Percentiles rank a stretch among this genome's conserved stretches.
Conservation (phyloP, 2,888 invertebrate species). For the Steinernema hermaphroditum region DNA sequence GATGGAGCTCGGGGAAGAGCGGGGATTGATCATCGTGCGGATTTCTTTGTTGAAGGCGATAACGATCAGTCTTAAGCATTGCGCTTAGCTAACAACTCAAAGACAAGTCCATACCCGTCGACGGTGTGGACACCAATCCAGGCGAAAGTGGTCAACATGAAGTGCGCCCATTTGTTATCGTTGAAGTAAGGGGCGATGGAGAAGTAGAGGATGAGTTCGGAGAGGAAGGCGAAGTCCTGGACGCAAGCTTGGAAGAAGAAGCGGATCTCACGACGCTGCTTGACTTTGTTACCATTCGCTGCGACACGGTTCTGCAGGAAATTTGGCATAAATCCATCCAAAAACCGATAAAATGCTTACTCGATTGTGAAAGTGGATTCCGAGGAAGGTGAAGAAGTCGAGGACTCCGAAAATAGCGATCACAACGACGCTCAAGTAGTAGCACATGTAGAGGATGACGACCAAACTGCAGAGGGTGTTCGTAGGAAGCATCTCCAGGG, state of each 20-base stretch:
- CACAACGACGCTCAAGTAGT: neutral
- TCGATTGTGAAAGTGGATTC: neutral
- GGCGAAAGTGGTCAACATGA: neutral
- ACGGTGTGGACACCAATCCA: neutral
- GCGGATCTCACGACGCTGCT: neutral
- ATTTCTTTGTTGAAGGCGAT: neutral
- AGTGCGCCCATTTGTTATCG: neutral
- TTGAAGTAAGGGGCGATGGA: neutral
- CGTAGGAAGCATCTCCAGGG: neutral
- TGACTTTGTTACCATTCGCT: neutral
- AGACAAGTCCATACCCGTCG: neutral
- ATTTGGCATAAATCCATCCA: too few species aligned
- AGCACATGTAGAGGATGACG: conserved; percentile 3
- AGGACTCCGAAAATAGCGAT: neutral
- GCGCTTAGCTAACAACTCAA: neutral
- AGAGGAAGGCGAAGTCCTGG: neutral
- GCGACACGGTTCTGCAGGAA: too few species aligned
- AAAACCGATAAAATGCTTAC: neutral
- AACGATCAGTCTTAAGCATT: neutral
- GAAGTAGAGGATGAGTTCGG: conserved; percentile 11
- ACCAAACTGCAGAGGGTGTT: neutral
- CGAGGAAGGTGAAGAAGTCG: neutral
- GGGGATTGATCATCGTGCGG: neutral
- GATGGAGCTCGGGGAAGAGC: too few species aligned
- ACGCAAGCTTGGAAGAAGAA: neutral